phyloP scores from a whole-genome alignment of 2,113 vertebrate species.

The Carassius carassius region DNA sequence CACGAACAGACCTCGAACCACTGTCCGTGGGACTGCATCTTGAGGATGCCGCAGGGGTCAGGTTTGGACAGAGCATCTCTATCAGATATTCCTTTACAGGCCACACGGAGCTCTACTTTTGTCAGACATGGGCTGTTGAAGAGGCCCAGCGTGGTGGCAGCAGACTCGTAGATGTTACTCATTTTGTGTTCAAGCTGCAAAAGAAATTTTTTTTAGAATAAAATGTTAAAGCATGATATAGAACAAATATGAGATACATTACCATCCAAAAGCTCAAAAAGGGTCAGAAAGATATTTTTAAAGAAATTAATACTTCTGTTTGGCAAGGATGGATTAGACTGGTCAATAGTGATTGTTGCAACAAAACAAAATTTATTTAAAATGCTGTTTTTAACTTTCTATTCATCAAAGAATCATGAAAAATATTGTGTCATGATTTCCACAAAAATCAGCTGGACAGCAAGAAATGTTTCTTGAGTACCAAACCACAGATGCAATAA shows the following conservation, averaged over 20 bases:
- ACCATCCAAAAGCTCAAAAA: not conserved
- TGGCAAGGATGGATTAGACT: not conserved
- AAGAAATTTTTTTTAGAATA: not conserved
- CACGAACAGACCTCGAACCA: conserved; percentile 83
- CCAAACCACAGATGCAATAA: not conserved
- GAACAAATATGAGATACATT: not conserved
- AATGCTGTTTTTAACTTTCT: not conserved
- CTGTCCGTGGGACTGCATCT: conserved; percentile 84
- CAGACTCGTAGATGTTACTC: conserved; percentile 81
- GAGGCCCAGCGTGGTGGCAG: conserved; percentile 79
- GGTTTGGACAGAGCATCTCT: conserved; percentile 82
- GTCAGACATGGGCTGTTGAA: conserved; percentile 85
- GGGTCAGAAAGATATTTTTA: not conserved
- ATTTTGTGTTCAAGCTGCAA: conserved; percentile 61
- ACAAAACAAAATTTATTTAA: not conserved
- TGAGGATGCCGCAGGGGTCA: conserved; percentile 84
- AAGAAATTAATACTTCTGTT: not conserved
- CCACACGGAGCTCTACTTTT: conserved; percentile 86
- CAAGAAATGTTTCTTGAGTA: not conserved
- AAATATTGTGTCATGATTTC: not conserved
- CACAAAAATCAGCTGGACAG: not conserved
- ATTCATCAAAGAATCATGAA: not conserved
- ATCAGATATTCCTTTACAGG: conserved; percentile 82
- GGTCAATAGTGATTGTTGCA: not conserved
- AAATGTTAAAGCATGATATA: not conserved